These are phyloP conservation scores for Teleiodes luculella DNA, from an alignment of 2,888 invertebrate species.

Conservation along the genomic window DNA sequence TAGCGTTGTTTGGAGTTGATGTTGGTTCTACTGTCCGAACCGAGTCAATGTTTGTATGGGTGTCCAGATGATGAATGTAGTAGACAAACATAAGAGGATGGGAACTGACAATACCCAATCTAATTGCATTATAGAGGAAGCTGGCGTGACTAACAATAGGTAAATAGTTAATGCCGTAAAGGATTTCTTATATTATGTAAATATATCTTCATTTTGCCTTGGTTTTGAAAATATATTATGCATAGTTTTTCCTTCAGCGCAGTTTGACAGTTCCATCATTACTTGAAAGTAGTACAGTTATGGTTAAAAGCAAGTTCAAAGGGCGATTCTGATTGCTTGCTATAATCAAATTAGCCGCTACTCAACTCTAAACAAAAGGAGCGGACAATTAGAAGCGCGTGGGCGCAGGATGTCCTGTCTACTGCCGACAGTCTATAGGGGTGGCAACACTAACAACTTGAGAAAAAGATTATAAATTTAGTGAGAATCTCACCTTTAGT, in stretches of 20 bases:
- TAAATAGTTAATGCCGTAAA: too few species aligned
- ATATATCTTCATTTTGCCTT: too few species aligned
- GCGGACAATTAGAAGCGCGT: constrained; percentile 65
- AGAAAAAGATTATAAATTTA: too few species aligned
- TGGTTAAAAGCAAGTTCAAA: constrained; percentile 61
- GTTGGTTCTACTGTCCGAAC: constrained; percentile 26
- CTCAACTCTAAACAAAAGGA: constrained; percentile 69
- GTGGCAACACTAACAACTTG: too few species aligned
- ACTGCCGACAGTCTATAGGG: not conserved
- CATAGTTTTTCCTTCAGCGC: too few species aligned
- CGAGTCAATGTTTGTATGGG: constrained; percentile 32
- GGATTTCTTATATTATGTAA: too few species aligned
- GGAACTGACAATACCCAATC: constrained; percentile 18
- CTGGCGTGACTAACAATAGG: too few species aligned
- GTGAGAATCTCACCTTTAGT: too few species aligned
- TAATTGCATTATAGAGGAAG: not conserved
- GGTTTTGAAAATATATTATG: too few species aligned
- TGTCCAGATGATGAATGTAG: constrained; percentile 20
- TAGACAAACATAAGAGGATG: constrained; percentile 13
- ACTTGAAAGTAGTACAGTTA: too few species aligned
- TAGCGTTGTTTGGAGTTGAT: constrained; percentile 21
- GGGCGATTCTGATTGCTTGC: constrained; percentile 73
- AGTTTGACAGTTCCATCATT: too few species aligned
- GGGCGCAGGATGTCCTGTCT: constrained; percentile 58
- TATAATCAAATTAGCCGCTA: constrained; percentile 66